Evolutionary conservation across 2,888 invertebrate genomes (phyloP), one percentile per base, ranked within the genome.

Genomic region (Deroplatys truncata): DNA sequence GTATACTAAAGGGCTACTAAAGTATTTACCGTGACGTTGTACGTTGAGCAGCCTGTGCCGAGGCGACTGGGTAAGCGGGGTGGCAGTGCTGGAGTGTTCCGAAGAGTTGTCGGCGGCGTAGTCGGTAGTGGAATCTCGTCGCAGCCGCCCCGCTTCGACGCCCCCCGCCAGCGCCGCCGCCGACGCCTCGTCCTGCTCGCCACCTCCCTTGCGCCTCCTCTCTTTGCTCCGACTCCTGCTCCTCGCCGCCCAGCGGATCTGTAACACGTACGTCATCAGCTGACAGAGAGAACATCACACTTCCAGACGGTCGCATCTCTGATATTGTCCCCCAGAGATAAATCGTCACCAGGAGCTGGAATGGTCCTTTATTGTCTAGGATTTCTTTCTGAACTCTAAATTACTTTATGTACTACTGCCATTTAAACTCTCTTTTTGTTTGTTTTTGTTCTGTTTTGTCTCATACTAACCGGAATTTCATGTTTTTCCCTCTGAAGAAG

Each of bases 81-180:
- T 93, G 82, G 94, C 94, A 28, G 95, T 95, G 92, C 95, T 96
- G 92, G 95, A 95, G 92, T 95, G 95, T 91, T 96, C 97, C 0
- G 97, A 97, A 92, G 97, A 97, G 92, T 97, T 96, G 93, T 97
- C 97, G 82, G 97, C 97, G 0, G 96, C 96, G 93, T 96, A 96
- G 92, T 96, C 96, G 16, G 96, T 95, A 91, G 96, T 96, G 92
- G 96, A 96, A 93, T 95, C 95, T 92, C 95, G 95, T 25, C 93
- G 94, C 49, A 88, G 86, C 15, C 90, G 0, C 95, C 94, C 28
- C 95, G 95, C 0, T 95, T 94, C 28, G 95, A 93, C 89, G 82
- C 84, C 85, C 56, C 87, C 85, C 89, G 49, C 88, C 85, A 13
- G 84, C 89, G 82, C 82, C 85, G 88, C 90, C 90, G 9, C 94